Percentiles rank a stretch among this genome's conserved stretches.
phyloP scores from a whole-genome alignment of 2,113 vertebrate species.

The Gnathonemus longibarbis region DNA sequence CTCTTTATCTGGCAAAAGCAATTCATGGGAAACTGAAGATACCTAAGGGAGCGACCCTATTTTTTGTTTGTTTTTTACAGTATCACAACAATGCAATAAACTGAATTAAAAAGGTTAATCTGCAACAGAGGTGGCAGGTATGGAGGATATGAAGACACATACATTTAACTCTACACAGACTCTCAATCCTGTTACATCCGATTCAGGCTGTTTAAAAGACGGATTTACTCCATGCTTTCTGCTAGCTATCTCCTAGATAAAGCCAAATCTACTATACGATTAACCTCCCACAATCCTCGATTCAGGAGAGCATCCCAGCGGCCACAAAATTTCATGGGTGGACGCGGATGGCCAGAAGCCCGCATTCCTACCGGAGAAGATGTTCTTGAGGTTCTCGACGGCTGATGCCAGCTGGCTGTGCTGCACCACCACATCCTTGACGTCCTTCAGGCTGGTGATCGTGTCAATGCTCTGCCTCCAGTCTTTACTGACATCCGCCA shows the following conservation, averaged over 20 bases:
- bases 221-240: not conserved
- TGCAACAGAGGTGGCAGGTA: not conserved
- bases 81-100: not conserved
- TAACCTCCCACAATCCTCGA: not conserved
- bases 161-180: not conserved
- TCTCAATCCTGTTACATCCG: not conserved
- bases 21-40: not conserved
- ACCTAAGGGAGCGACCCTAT: not conserved
- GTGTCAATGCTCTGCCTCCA: slow-evolving; percentile 97
- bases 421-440: slow-evolving; percentile 93
- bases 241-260: not conserved
- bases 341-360: not conserved
- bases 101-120: not conserved
- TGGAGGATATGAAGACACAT: not conserved
- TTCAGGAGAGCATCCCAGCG: not conserved
- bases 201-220: not conserved
- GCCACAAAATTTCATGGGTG: not conserved
- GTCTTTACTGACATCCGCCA: slow-evolving; percentile 88
- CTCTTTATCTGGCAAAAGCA: not conserved
- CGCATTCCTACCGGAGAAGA: slow-evolving; percentile 78
- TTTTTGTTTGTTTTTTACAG: not conserved
- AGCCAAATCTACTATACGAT: not conserved
- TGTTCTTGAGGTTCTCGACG: slow-evolving; percentile 97
- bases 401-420: slow-evolving; percentile 94
- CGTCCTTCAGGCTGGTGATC: slow-evolving; percentile 88